A percentile compares a stretch with the other conserved stretches of the same genome.
Evolutionary conservation across 1,140 invertebrate genomes (phyloP).

Genomic region (Homalodisca vitripennis): DNA sequence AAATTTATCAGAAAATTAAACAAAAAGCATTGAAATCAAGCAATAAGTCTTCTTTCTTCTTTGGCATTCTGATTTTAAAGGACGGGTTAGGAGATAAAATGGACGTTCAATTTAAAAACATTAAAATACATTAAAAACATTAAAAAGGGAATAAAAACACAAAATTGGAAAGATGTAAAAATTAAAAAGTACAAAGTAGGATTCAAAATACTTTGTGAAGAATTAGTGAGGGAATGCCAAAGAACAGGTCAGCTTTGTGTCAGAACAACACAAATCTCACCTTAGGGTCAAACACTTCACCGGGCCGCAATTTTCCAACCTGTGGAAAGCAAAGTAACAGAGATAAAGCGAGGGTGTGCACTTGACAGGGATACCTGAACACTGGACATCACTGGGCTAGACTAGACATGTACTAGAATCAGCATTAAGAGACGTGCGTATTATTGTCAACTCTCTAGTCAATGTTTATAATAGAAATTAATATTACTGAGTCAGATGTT

Average conservation of each 20-base stretch:
- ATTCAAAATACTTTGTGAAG: conserved; percentile 10
- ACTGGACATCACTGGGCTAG: not conserved
- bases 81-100: no score
- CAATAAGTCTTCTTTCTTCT: conserved; percentile 35
- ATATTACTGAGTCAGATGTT: no score
- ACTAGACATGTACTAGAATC: not conserved
- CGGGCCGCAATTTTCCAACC: conserved; percentile 72
- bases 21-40: conserved; percentile 39
- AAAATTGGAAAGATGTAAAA: conserved; percentile 36
- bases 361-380: conserved; percentile 15
- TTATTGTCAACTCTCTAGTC: conserved; percentile 3
- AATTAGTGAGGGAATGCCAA: conserved; percentile 40
- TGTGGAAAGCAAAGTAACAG: conserved; percentile 48
- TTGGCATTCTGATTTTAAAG: not conserved
- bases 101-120: no score
- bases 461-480: not conserved
- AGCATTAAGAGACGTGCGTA: conserved; percentile 13
- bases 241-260: conserved; percentile 60
- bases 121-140: conserved; percentile 31
- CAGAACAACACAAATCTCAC: conserved; percentile 61
- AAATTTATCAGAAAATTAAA: conserved; percentile 41
- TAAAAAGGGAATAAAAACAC: conserved; percentile 37
- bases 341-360: conserved; percentile 1
- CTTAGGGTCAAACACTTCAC: conserved; percentile 74
- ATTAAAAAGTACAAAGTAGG: conserved; percentile 27